Conservation (phyloP, 1,140 invertebrate genomes). For the Manduca sexta region DNA sequence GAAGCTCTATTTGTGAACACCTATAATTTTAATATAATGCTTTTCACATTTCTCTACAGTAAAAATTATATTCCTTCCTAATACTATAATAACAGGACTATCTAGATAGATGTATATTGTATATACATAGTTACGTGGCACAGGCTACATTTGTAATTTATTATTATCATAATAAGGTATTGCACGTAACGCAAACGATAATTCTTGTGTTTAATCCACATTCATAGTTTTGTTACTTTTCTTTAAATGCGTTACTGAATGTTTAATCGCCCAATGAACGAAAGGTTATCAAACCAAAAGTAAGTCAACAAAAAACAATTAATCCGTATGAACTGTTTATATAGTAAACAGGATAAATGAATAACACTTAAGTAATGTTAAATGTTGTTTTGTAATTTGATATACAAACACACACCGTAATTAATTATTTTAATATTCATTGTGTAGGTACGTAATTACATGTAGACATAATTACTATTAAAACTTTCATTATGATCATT, state of each 20-base stretch:
- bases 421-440: constrained; percentile 7
- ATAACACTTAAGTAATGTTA: not conserved
- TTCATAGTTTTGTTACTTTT: too few relatives aligned
- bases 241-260: too few relatives aligned
- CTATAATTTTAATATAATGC: constrained; percentile 50
- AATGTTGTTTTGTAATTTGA: not conserved
- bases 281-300: too few relatives aligned
- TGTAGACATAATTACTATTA: constrained; percentile 44
- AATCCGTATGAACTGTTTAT: too few relatives aligned
- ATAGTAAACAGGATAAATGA: too few relatives aligned
- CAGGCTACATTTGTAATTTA: constrained; percentile 42
- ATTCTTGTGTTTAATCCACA: too few relatives aligned
- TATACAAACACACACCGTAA: not conserved
- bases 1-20: constrained; percentile 65
- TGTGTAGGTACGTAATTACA: constrained; percentile 22
- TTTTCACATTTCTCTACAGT: constrained; percentile 55
- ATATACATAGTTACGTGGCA: constrained; percentile 66
- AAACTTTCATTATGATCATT: constrained; percentile 60
- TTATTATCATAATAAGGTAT: constrained; percentile 6
- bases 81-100: constrained; percentile 64
- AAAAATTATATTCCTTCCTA: constrained; percentile 55
- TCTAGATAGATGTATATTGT: constrained; percentile 65
- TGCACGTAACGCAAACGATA: not conserved
- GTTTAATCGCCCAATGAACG: too few relatives aligned
- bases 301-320: too few relatives aligned